Evolutionary conservation across 2,113 vertebrate species (phyloP).

Genomic region (Ceuthmochares aereus): DNA sequence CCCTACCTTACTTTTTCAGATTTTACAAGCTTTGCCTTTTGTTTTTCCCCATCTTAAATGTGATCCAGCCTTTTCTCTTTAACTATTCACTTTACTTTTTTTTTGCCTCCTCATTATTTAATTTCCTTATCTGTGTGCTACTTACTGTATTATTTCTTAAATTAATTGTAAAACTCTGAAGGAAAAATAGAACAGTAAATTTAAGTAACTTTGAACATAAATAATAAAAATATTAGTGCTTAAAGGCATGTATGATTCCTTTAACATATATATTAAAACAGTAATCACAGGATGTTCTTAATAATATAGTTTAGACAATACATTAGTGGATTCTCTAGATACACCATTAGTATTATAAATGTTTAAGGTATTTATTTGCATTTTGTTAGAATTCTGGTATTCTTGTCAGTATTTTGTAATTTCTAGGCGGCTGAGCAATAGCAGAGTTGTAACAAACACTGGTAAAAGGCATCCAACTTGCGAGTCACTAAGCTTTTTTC

Average conservation of each 20-base stretch:
- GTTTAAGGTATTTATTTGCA: background rate
- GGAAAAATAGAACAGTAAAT: background rate
- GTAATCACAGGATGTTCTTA: background rate
- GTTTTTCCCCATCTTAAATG: slow-evolving; percentile 40
- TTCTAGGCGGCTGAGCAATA: background rate
- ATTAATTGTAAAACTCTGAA: background rate
- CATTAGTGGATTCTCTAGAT: background rate
- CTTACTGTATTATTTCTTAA: background rate
- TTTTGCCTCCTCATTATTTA: background rate
- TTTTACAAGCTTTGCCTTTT: slow-evolving; percentile 58
- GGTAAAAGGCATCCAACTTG: background rate
- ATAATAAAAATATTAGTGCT: background rate
- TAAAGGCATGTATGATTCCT: background rate
- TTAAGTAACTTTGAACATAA: background rate
- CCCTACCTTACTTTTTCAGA: slow-evolving; percentile 56
- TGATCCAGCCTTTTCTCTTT: slow-evolving; percentile 39
- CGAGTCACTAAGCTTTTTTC: background rate
- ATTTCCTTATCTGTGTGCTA: background rate
- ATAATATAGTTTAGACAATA: background rate
- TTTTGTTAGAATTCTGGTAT: background rate
- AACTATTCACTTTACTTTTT: slow-evolving; percentile 6
- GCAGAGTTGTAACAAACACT: background rate
- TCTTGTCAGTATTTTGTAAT: background rate
- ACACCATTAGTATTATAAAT: background rate
- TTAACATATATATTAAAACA: background rate